Base-by-base conservation (phyloP, 2,797 vertebrate species). In the Argya squamiceps region DNA sequence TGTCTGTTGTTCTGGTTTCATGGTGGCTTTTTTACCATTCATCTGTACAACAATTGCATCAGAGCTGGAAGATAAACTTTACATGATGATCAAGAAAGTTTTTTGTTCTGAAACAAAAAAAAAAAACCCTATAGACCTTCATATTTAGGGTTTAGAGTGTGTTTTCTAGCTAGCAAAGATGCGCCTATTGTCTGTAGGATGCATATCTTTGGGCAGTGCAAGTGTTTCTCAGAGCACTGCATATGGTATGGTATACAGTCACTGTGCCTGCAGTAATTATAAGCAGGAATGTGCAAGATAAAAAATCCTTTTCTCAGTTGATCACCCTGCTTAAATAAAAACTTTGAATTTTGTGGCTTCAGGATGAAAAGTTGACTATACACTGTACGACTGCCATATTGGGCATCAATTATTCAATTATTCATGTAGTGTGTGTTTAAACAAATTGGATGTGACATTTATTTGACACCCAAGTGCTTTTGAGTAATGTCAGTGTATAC, bases 321-420 rank as follows among this genome's bases (percentile, higher is more conserved):
- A 81, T 6, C 1, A 0, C 47, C 39, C 4, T 76, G 15, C 76
- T 92, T 91, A 73, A 95, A 91, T 32, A 53, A 47, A 67, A 37
- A 87, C 34, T 79, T 88, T 76, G 95, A 93, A 74, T 76, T 68
- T 83, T 76, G 41, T 78, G 32, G 43, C 88, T 96, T 92, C 53
- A 67, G 67, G 68, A 97, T 3, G 75, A 80, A 84, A 92, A 88
- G 20, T 87, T 88, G 59, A 75, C 59, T 88, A 41, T 96, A 91
- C 97, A 85, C 85, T 96, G 55, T 92, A 55, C 85, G 84, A 49
- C 78, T 95, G 75, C 74, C 46, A 13, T 89, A 94, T 97, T 96
- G 95, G 67, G 47, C 94, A 97, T 98, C 96, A 98, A 95, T 98
- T 98, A 98, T 98, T 98, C 95, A 93, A 97, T 98, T 98, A 98